A percentile compares a stretch with the other conserved stretches of the same genome.
Conservation (phyloP, 2,888 invertebrate species). For the Zelleria hepariella region DNA sequence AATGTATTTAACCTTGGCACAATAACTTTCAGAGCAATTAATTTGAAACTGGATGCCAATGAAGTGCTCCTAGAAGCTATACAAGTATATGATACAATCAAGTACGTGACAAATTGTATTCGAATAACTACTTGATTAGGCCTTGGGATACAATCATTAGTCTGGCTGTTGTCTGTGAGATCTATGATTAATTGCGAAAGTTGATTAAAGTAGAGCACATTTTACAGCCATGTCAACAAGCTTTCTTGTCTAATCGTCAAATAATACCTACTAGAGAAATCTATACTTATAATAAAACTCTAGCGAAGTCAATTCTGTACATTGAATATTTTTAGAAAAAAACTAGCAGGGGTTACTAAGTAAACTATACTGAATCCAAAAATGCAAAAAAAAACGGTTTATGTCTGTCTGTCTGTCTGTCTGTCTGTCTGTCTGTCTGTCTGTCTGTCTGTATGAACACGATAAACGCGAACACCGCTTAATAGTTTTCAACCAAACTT, state of each 20-base stretch:
- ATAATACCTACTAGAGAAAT: not conserved
- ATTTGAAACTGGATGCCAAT: slow-evolving; percentile 24
- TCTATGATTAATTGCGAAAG: not conserved
- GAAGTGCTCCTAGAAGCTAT: not conserved
- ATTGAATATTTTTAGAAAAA: too few species aligned
- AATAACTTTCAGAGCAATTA: slow-evolving; percentile 64
- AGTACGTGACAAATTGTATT: not conserved
- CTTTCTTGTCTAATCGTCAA: not conserved
- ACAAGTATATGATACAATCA: not conserved
- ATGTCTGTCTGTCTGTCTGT: too few species aligned
- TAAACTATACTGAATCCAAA: too few species aligned
- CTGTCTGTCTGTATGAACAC: too few species aligned
- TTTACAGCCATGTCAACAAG: not conserved
- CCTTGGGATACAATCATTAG: not conserved
- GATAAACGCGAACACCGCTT: too few species aligned
- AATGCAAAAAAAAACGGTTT: too few species aligned
- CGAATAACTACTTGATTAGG: not conserved
- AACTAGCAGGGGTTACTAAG: too few species aligned
- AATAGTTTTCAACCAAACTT: too few species aligned
- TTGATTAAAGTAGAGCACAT: not conserved
- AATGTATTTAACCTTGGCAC: slow-evolving; percentile 51
- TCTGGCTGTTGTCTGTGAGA: not conserved
- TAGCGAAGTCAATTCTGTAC: too few species aligned
- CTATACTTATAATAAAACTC: too few species aligned
- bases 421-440: too few species aligned